phyloP scores from a whole-genome alignment of 2,888 invertebrate species.

The Tineola bisselliella region DNA sequence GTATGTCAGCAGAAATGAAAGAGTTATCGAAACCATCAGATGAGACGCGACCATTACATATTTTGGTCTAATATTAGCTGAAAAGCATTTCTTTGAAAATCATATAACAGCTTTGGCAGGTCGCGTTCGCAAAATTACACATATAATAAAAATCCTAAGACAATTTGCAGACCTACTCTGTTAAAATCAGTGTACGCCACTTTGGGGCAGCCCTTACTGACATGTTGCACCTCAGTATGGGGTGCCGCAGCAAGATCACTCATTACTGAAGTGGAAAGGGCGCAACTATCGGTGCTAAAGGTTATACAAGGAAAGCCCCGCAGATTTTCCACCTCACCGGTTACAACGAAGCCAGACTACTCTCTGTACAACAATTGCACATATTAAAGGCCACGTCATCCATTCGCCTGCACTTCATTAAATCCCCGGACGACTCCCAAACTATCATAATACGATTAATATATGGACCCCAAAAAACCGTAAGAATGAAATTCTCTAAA shows the following conservation, averaged over 20 bases:
- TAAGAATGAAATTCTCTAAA: background rate
- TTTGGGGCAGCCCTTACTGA: constrained; percentile 18
- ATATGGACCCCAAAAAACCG: background rate
- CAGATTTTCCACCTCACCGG: background rate
- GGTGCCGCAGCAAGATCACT: constrained; percentile 17
- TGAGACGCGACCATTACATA: background rate
- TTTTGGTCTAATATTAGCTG: constrained; percentile 14
- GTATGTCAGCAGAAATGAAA: background rate
- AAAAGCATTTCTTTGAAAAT: constrained; percentile 13
- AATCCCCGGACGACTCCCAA: background rate
- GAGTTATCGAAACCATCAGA: too few relatives aligned
- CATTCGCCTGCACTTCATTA: background rate
- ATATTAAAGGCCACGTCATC: background rate
- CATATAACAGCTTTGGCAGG: constrained; percentile 16
- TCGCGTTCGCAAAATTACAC: constrained; percentile 18
- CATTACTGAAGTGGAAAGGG: constrained; percentile 13
- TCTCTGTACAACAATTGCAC: background rate
- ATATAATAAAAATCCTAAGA: constrained; percentile 17
- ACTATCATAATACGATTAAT: background rate
- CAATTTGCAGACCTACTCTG: constrained; percentile 15
- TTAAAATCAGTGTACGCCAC: constrained; percentile 18
- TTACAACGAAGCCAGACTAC: background rate
- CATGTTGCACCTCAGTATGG: constrained; percentile 19
- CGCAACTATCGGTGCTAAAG: constrained; percentile 15
- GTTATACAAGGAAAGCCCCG: constrained; percentile 7